phyloP scores from a whole-genome alignment of 2,888 invertebrate species.

The Urechis unicinctus region DNA sequence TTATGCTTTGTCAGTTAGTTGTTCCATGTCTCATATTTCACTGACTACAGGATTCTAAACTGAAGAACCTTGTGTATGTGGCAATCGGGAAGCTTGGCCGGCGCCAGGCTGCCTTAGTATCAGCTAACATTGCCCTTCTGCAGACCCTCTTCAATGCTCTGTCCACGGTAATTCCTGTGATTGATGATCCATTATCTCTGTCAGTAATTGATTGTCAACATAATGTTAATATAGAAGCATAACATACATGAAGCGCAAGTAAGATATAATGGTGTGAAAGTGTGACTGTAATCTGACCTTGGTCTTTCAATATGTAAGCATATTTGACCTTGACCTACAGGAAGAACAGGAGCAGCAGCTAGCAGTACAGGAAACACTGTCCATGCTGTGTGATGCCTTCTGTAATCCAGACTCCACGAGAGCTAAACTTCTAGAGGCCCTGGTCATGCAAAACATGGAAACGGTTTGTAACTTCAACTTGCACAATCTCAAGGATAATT shows the following conservation, averaged over 20 bases:
- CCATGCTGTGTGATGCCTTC: slow-evolving; percentile 65
- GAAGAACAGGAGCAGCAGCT: slow-evolving; percentile 49
- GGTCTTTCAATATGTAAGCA: too few species aligned
- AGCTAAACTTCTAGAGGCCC: slow-evolving; percentile 57
- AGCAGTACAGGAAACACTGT: slow-evolving; percentile 64
- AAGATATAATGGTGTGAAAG: too few species aligned
- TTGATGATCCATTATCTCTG: too few species aligned
- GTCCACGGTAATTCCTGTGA: slow-evolving; percentile 40
- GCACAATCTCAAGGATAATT: too few species aligned
- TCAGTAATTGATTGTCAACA: too few species aligned
- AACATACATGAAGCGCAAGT: too few species aligned
- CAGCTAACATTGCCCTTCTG: slow-evolving; percentile 61
- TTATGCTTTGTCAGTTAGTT: too few species aligned
- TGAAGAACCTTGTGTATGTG: slow-evolving; percentile 65
- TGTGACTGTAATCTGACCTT: too few species aligned
- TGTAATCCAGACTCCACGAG: slow-evolving; percentile 44
- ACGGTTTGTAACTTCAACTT: slow-evolving; percentile 58
- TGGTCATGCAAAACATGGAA: slow-evolving; percentile 69
- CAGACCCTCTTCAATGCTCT: slow-evolving; percentile 52
- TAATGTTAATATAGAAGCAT: too few species aligned
- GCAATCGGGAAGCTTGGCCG: slow-evolving; percentile 64
- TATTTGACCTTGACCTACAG: too few species aligned
- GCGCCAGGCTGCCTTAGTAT: slow-evolving; percentile 58
- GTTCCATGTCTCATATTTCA: too few species aligned
- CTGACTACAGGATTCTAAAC: slow-evolving; percentile 51